Base-by-base conservation (phyloP, 2,888 invertebrate species). In the Ophioninae sp. region DNA sequence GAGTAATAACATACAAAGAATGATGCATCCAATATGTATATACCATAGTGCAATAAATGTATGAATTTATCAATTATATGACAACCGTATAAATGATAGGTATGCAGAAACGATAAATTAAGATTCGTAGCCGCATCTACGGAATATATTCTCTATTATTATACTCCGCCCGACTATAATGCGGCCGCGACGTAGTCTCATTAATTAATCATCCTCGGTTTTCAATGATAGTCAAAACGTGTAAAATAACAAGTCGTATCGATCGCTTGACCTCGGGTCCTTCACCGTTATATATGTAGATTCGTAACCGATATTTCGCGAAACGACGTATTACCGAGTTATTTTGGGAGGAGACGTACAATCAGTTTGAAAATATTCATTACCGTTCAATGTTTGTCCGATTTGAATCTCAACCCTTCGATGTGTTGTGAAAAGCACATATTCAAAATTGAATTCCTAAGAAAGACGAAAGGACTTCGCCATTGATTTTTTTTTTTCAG, bases 171-270 rank as follows among this genome's bases (percentile, higher is more conserved):
- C 44, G 41, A 23, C 50, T 50, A 5, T 62, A 75, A 64, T 70
- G 79, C 70, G 39, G 21, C 39, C 65, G 79, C 70, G 39, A 23
- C 39, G 39, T 37, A 50, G 39, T 17, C 64, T 59, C 59, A 64
- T 82, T 75, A 82, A 79, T 82, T 75, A 70, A 75, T 79, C 64
- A 79, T 79, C 70, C 79, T n/a, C 64, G 41, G 20, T 82, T 82
- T 75, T 72, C 50, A 67, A 75, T 65, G 61, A 82, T 75, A 65
- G 23, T 30, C 70, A 39, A 56, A 74, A 67, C 21, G 44, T 41
- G 50, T 61, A 61, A 72, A 79, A 79, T 61, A 75, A 75, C 56
- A 39, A 39, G 3, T 39, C 62, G 30, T 61, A 62, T 50, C 50
- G 30, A 62, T 50, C 23, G 64, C n/a, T 44, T 59, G 50, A 5